Conservation (phyloP, 2,797 vertebrate genomes). For the Gallirallus australis region DNA sequence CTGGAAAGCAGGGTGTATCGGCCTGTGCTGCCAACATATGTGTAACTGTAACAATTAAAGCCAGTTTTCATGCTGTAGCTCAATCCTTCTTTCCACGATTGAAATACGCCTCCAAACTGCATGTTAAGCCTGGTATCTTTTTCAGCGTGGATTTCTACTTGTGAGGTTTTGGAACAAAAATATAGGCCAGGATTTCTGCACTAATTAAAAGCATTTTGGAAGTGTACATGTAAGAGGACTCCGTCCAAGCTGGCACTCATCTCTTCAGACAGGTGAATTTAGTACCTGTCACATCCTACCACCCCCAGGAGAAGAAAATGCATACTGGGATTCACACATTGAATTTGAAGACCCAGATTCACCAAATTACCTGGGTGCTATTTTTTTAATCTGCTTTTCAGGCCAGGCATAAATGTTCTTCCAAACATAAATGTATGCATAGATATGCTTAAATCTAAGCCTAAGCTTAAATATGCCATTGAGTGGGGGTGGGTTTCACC, state of each 20-base stretch:
- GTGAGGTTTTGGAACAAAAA: neutral
- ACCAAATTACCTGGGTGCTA: neutral
- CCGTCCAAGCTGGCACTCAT: neutral
- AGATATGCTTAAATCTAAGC: neutral
- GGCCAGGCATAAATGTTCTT: neutral
- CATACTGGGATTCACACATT: neutral
- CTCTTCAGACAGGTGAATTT: neutral
- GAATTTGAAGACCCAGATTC: neutral
- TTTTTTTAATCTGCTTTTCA: neutral
- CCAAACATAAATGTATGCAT: neutral
- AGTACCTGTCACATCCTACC: neutral
- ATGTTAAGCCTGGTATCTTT: neutral
- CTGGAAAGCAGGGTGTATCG: neutral
- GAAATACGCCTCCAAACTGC: neutral
- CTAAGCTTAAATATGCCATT: rapidly evolving
- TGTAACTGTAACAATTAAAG: neutral
- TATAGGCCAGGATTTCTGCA: neutral
- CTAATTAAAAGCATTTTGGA: neutral
- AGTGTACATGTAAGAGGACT: neutral
- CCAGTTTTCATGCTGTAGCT: neutral
- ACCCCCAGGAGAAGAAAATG: neutral
- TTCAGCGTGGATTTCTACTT: neutral
- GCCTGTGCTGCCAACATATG: neutral
- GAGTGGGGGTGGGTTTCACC: rapidly evolving
- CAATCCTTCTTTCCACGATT: neutral